Conservation (phyloP, 2,113 vertebrate genomes). For the Mirza zaza region DNA sequence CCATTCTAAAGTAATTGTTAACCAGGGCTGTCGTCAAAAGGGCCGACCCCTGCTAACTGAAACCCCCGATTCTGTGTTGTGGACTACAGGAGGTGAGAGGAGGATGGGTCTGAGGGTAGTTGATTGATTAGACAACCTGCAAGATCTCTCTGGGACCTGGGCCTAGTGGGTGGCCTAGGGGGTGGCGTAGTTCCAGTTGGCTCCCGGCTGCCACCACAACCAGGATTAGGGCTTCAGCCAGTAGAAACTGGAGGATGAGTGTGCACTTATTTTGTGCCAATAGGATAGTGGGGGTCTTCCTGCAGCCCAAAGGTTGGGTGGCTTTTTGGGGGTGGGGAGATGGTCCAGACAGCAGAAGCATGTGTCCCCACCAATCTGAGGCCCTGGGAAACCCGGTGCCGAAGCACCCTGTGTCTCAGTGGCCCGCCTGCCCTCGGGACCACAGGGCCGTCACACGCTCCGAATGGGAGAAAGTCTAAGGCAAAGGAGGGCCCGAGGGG, state of each 20-base stretch:
- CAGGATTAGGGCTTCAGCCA: background rate
- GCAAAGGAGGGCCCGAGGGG: background rate
- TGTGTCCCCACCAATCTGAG: background rate
- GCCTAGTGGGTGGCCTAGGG: background rate
- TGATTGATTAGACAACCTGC: background rate
- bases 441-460: background rate
- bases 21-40: background rate
- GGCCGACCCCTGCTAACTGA: background rate
- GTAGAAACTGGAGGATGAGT: background rate
- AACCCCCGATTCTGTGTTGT: rapidly evolving
- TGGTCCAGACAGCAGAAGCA: no score
- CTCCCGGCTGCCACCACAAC: background rate
- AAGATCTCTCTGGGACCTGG: background rate
- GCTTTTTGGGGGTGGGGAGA: background rate
- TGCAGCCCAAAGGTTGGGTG: background rate
- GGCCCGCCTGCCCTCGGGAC: background rate
- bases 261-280: background rate
- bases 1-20: background rate
- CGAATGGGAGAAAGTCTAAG: background rate
- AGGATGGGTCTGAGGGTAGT: background rate
- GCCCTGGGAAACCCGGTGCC: background rate
- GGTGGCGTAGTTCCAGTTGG: background rate
- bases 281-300: background rate
- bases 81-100: rapidly evolving
- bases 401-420: background rate